Percentiles rank a stretch among this genome's conserved stretches.
phyloP scores from a whole-genome alignment of 2,888 invertebrate genomes.

The Beris chalybata region DNA sequence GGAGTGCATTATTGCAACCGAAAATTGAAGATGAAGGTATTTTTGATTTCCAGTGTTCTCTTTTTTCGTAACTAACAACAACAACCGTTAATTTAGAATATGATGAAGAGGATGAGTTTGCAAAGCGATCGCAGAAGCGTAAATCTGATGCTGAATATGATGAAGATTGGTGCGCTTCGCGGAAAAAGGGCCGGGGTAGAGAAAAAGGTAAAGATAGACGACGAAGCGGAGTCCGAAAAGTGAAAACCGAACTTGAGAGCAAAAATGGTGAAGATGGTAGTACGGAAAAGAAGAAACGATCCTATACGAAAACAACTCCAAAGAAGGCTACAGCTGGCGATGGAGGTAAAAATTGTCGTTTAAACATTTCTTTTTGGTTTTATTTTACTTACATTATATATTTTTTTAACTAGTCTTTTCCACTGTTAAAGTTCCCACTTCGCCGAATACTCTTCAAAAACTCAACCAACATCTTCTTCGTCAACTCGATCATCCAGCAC shows the following conservation, averaged over 20 bases:
- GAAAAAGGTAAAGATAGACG: background rate
- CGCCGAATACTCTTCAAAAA: slow-evolving; percentile 44
- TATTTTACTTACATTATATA: background rate
- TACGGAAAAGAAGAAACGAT: slow-evolving; percentile 14
- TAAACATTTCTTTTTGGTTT: background rate
- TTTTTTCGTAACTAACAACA: background rate
- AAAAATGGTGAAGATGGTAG: slow-evolving; percentile 47
- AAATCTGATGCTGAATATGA: slow-evolving; percentile 55
- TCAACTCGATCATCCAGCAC: slow-evolving; percentile 46
- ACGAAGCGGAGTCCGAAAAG: slow-evolving; percentile 44
- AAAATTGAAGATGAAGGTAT: slow-evolving; percentile 50
- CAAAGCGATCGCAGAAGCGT: slow-evolving; percentile 51
- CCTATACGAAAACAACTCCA: slow-evolving; percentile 1
- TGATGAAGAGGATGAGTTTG: slow-evolving; percentile 52
- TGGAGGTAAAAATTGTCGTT: background rate
- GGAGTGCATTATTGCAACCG: background rate
- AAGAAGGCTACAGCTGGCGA: background rate
- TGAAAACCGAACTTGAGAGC: slow-evolving; percentile 45
- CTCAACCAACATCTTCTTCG: slow-evolving; percentile 46
- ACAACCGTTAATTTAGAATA: slow-evolving; percentile 17
- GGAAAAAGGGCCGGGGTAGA: slow-evolving; percentile 29
- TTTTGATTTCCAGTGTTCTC: background rate
- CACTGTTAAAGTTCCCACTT: slow-evolving; percentile 31
- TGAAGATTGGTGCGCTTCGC: slow-evolving; percentile 55
- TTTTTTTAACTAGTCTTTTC: background rate